A percentile compares a stretch with the other conserved stretches of the same genome.
Conservation (phyloP, 1,140 invertebrate species). For the Holcopasites calliopsidis region DNA sequence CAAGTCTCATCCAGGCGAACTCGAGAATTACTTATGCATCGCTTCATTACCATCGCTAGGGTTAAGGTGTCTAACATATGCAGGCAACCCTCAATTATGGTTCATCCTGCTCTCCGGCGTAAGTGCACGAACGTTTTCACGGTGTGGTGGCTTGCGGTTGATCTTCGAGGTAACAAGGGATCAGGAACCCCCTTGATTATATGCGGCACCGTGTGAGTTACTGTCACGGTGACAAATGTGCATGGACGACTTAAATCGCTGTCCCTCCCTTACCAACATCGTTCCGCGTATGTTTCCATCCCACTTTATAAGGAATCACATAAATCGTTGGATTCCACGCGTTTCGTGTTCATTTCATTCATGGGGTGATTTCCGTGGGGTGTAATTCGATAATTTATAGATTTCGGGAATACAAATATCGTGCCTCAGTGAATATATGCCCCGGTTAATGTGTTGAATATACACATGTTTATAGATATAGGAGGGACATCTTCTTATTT, state of each 20-base stretch:
- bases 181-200: not conserved
- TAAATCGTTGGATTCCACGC: no score
- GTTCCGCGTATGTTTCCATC: not conserved
- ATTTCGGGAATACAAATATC: no score
- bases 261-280: not conserved
- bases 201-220: not conserved
- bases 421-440: no score
- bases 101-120: not conserved
- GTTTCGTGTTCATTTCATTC: no score
- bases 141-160: not conserved
- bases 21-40: conserved; percentile 27
- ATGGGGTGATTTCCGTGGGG: no score
- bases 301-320: no score
- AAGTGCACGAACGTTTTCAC: conserved; percentile 26
- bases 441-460: no score
- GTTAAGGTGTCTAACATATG: conserved; percentile 18
- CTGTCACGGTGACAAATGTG: no score
- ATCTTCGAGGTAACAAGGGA: not conserved
- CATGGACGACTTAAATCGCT: not conserved
- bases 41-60: conserved; percentile 2
- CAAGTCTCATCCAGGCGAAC: not conserved
- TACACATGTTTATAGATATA: no score
- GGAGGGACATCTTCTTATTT: no score
- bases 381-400: no score
- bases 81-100: not conserved